phyloP scores from a whole-genome alignment of 2,888 invertebrate species.

The Mythimna pallens region DNA sequence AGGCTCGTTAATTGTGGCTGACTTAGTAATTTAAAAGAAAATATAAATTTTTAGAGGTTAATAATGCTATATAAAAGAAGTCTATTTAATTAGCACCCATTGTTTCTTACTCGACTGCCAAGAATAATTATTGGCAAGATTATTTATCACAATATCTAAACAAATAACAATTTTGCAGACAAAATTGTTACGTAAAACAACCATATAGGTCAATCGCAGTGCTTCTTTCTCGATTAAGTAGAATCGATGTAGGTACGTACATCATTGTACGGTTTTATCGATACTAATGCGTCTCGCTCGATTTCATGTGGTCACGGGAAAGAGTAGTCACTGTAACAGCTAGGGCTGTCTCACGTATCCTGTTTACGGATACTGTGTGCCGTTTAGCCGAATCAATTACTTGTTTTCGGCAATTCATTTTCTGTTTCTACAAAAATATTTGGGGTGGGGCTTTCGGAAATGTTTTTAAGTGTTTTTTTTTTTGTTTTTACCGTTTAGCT shows the following conservation, averaged over 20 bases:
- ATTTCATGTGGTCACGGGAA: slow-evolving; percentile 71
- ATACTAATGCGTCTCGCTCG: slow-evolving; percentile 76
- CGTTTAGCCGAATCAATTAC: slow-evolving; percentile 45
- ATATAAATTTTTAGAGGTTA: too few species aligned
- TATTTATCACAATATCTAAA: neutral
- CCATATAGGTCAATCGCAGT: slow-evolving; percentile 38
- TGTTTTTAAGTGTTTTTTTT: slow-evolving; percentile 8
- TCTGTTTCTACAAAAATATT: slow-evolving; percentile 36
- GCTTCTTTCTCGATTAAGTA: slow-evolving; percentile 48
- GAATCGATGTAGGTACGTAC: slow-evolving; percentile 50
- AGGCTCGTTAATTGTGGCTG: too few species aligned
- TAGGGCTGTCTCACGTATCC: slow-evolving; percentile 58
- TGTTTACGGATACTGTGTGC: slow-evolving; percentile 53
- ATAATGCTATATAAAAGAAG: too few species aligned
- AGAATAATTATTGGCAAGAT: neutral
- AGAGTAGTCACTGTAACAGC: slow-evolving; percentile 59
- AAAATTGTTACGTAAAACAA: slow-evolving; percentile 11
- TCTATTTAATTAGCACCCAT: too few species aligned
- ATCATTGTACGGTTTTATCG: slow-evolving; percentile 66
- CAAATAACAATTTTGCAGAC: slow-evolving; percentile 2
- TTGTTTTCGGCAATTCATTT: slow-evolving; percentile 47
- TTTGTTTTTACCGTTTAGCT: slow-evolving; percentile 22
- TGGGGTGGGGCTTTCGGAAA: neutral
- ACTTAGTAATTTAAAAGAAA: too few species aligned
- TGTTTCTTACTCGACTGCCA: too few species aligned